Percentiles rank a stretch among this genome's conserved stretches.
Evolutionary conservation across 1,140 invertebrate genomes (phyloP).

Genomic region (Tetramorium parvispinum): DNA sequence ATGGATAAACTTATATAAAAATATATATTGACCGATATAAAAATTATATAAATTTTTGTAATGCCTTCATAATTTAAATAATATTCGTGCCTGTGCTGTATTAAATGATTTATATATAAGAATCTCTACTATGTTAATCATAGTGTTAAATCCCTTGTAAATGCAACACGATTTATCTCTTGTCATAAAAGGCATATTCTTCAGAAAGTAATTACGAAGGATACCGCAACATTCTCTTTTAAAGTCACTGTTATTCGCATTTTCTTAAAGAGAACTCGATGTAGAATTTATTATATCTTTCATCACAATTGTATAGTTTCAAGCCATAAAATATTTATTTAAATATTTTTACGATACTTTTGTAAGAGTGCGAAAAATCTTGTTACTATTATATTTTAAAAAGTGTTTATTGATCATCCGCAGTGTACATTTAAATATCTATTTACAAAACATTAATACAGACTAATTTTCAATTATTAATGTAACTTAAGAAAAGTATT

Average conservation of each 20-base stretch:
- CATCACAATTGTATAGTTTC: neutral
- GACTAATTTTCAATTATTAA: too few relatives aligned
- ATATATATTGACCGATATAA: neutral
- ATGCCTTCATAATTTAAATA: too few relatives aligned
- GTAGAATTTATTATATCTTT: neutral
- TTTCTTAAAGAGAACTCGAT: neutral
- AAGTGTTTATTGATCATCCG: neutral
- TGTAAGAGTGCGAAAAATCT: neutral
- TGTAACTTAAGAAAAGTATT: neutral
- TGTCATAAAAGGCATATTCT: neutral
- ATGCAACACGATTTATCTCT: slow-evolving; percentile 2
- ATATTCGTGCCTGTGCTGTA: neutral
- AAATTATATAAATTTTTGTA: neutral
- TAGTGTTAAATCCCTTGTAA: neutral
- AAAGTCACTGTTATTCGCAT: neutral
- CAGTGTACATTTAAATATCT: neutral
- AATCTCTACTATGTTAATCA: neutral
- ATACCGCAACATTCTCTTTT: neutral
- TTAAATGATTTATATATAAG: neutral
- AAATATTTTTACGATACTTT: neutral
- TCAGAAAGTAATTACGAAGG: neutral
- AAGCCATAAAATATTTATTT: neutral
- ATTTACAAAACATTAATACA: neutral
- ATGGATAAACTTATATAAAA: neutral
- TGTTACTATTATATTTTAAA: neutral